Conservation (phyloP, 2,113 vertebrate genomes). For the Sapajus apella region DNA sequence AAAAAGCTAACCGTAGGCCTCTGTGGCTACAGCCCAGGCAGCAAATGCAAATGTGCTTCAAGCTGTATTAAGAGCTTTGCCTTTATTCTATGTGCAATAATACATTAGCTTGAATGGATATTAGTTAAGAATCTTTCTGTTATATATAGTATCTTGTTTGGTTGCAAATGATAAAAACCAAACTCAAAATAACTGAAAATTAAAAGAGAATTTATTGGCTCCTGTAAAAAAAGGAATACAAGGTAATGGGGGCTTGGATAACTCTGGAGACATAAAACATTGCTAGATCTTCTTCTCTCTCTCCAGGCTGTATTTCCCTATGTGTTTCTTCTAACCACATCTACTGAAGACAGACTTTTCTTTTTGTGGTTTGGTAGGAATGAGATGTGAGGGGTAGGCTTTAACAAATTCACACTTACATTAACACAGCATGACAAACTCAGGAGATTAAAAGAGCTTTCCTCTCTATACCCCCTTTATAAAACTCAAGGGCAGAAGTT, state of each 20-base stretch:
- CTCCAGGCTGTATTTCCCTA: background rate
- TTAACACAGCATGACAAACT: background rate
- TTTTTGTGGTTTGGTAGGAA: background rate
- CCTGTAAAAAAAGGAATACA: background rate
- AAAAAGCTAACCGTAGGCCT: background rate
- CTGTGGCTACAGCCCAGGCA: background rate
- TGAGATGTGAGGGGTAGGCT: background rate
- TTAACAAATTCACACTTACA: background rate
- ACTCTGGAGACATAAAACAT: background rate
- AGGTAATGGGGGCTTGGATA: background rate
- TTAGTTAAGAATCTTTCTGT: background rate
- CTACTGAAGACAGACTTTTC: background rate
- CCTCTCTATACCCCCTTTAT: background rate
- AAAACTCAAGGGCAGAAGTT: background rate
- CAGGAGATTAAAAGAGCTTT: background rate
- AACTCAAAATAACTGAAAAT: slow-evolving; percentile 9
- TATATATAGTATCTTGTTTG: background rate
- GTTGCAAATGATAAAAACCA: background rate
- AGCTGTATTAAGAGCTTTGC: background rate
- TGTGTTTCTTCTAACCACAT: background rate
- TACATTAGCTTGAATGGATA: background rate
- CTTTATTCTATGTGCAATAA: background rate
- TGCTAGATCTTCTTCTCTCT: background rate
- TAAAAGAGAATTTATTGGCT: background rate
- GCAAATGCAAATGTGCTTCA: background rate